Base-by-base conservation (phyloP, 2,888 invertebrate species). In the Protonemura montana region DNA sequence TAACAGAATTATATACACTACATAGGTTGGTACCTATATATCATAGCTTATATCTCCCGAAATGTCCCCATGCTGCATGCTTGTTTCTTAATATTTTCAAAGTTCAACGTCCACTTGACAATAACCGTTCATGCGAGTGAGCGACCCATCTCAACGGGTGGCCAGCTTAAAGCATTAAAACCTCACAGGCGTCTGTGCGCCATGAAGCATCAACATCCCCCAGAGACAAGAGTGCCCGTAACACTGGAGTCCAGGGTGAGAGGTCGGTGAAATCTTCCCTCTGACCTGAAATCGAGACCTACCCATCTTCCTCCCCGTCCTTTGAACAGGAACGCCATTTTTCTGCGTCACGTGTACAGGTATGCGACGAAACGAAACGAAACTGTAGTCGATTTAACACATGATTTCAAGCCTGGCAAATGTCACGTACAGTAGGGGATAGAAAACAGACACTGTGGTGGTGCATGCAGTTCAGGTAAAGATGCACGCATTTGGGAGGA, bases 111-210 rank as follows among this genome's bases (percentile, higher is more conserved):
- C 59, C 59, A 13, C 59, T 59, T 59, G 1, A 59, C 59, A 59
- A 59, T 59, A 59, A 59, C 13, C 59, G 2, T 59, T 21, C 59
- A 59, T 59, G 59, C 59, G 59, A 59, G 59, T 21, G 59, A 59
- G 59, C 21, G 16, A 59, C 59, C 59, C 21, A 59, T 59, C 59
- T 59, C 59, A 59, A 59, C 59, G 59, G 16, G 7, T 59, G 59
- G 59, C 59, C 59, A 59, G 59, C 59, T 59, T 59, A 59, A 59
- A 59, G 59, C 59, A 59, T 59, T 59, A 59, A 59, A 59, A 21
- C 59, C 21, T 59, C 59, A 59, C 59, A 59, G 59, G 16, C 59
- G 59, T 21, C 16, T 59, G 59, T 2, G 21, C 59, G 59, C 59
- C 59, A 59, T 13, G 59, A 21, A 59, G 59, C 59, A 59, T 59